Conservation (phyloP, 2,888 invertebrate genomes). For the Tribolium freemani region DNA sequence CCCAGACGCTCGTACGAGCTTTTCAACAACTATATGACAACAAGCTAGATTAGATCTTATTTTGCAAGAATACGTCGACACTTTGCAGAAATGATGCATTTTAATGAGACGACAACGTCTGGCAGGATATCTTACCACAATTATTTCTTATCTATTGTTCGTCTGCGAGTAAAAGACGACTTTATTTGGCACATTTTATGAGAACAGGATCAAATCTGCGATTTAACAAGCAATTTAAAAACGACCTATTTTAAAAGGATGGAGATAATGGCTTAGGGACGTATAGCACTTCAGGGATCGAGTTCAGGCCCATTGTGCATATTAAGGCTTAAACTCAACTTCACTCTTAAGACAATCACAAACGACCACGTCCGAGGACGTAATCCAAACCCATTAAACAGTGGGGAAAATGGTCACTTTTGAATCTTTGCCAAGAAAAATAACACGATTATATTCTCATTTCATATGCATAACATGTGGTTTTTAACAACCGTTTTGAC, state of each 20-base stretch:
- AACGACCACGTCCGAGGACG: slow-evolving; percentile 18
- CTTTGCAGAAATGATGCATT: background rate
- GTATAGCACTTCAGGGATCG: slow-evolving; percentile 22
- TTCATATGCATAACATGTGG: no score
- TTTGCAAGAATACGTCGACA: background rate
- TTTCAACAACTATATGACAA: background rate
- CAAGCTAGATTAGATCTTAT: slow-evolving; percentile 3
- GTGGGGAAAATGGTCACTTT: slow-evolving; percentile 5
- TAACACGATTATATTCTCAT: no score
- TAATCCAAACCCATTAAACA: slow-evolving; percentile 17
- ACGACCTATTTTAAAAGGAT: slow-evolving; percentile 25
- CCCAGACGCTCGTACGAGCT: background rate
- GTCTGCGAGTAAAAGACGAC: no score
- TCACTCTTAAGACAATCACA: slow-evolving; percentile 27
- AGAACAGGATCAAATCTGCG: background rate
- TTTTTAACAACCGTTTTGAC: no score
- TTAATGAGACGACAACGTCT: background rate
- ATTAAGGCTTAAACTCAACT: slow-evolving; percentile 25
- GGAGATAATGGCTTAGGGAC: slow-evolving; percentile 17
- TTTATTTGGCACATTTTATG: no score
- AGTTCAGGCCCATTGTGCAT: slow-evolving; percentile 24
- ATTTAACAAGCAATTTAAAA: slow-evolving; percentile 23
- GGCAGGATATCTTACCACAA: background rate
- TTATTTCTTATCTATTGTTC: no score
- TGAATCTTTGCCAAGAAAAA: slow-evolving; percentile 1